Base-by-base conservation (phyloP, 2,113 vertebrate species). In the Symphodus melops region DNA sequence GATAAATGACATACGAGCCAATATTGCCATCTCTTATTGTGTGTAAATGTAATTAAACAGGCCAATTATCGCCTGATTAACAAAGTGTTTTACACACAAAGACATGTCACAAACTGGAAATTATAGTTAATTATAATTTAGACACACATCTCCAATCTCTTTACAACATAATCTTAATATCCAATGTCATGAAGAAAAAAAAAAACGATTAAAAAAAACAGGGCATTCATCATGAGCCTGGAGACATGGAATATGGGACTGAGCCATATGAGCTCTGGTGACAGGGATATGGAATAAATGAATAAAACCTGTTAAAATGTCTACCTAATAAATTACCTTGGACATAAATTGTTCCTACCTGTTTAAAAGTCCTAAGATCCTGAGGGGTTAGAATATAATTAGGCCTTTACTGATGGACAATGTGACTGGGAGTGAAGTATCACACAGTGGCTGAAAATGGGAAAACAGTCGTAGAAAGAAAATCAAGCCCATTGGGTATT, bases 371-470 rank as follows among this genome's bases (percentile, higher is more conserved):
- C 72, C 42, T 5, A 53, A 54, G 39, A 28, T 88, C 89, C 91
- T 91, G 72, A 67, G 89, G 90, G 89, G 86, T 84, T 83, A 44
- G 52, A 64, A 87, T 86, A 92, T 91, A 92, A 92, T 92, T 91
- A 89, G 28, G 54, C 72, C 66, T 79, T 77, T 76, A 57, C 84
- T 83, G 84, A 81, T 86, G 87, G 88, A 87, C 85, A 82, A 33
- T 72, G 66, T 79, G 83, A 88, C 80, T 66, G 82, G 65, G 49
- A 82, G 5, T 41, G 14, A 68, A 66, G 65, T 61, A 75, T 68
- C 12, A 63, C 10, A 44, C 23, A 23, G 49, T 42, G 63, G 68
- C 46, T 66, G 55, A 71, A 62, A 75, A 67, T 36, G 49, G 19
- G 23, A 52, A 39, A 62, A 42, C 51, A 75, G 25, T 42, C 64